These are phyloP conservation scores for Setophaga kirtlandii DNA, from an alignment of 2,113 vertebrate genomes.

Conservation along the genomic window DNA sequence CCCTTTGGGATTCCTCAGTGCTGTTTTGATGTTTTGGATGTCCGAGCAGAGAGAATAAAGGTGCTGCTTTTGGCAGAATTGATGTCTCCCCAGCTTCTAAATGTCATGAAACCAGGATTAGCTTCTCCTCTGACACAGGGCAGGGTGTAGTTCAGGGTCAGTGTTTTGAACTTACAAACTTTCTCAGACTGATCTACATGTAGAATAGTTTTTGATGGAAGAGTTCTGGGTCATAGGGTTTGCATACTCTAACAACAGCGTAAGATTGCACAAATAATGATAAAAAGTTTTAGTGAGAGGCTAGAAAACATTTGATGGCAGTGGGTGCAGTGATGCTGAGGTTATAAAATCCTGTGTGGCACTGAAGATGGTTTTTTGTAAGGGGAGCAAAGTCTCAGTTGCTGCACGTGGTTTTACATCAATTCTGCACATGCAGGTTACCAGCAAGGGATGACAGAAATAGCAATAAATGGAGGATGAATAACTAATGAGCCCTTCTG, in stretches of 20 bases:
- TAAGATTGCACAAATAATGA: background rate
- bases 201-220: background rate
- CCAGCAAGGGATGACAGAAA: background rate
- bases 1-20: background rate
- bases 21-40: background rate
- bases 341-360: background rate
- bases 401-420: background rate
- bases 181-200: background rate
- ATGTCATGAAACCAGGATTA: background rate
- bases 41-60: background rate
- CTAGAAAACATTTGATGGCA: background rate
- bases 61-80: background rate
- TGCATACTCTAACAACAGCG: background rate
- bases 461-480: background rate
- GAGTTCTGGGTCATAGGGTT: background rate
- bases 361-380: background rate
- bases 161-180: fast-evolving
- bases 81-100: background rate
- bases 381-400: background rate
- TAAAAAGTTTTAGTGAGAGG: background rate
- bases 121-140: background rate
- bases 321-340: background rate
- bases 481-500: background rate
- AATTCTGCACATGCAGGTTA: fast-evolving
- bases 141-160: background rate